A percentile compares a stretch with the other conserved stretches of the same genome.
Conservation (phyloP, 2,113 vertebrate species). For the Myocastor coypus region DNA sequence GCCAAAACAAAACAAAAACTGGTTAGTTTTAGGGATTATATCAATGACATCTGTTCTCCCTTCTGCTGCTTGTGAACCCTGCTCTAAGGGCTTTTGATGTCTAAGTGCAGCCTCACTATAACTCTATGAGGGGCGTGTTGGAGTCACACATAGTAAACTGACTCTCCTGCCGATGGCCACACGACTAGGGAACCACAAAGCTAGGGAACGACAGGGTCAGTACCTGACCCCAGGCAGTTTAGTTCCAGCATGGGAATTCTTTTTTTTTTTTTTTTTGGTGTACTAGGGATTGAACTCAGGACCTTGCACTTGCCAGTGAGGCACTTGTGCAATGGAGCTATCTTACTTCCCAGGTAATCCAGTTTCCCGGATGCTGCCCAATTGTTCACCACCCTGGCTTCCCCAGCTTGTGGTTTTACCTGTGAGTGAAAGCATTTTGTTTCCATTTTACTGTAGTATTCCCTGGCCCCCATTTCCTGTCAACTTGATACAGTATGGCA, state of each 20-base stretch:
- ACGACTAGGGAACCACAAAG: accelerated
- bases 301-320: no score
- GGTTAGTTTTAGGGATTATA: neutral
- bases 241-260: neutral
- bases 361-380: neutral
- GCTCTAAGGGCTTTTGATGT: neutral
- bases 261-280: no score
- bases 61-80: neutral
- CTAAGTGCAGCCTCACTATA: neutral
- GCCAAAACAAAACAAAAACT: no score
- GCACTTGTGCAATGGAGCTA: no score
- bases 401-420: neutral
- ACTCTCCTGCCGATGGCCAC: neutral
- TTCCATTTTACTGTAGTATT: neutral
- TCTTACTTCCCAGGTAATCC: neutral
- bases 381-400: neutral
- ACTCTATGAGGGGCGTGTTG: neutral
- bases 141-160: neutral
- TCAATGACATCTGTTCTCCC: no score
- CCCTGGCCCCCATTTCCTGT: neutral
- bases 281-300: no score
- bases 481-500: neutral
- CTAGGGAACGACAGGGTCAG: neutral
- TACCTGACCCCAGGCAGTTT: neutral
- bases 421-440: neutral